Evolutionary conservation across 2,113 vertebrate genomes (phyloP).

Genomic region (Mionectes macconnelli): DNA sequence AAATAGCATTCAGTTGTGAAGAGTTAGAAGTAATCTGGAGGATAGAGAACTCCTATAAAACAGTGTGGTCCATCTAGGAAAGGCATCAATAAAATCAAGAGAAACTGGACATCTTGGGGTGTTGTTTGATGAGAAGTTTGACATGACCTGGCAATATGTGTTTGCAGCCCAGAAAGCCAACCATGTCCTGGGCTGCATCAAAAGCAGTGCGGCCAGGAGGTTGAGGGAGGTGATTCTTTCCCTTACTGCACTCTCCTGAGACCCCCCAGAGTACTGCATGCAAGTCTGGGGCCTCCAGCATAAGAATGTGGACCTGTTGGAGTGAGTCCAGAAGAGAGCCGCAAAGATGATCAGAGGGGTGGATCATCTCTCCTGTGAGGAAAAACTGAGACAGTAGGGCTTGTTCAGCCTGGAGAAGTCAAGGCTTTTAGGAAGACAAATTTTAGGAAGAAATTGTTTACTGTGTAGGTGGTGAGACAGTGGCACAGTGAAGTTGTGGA

Average conservation of each 20-base stretch:
- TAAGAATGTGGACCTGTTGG: not conserved
- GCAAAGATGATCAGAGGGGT: not conserved
- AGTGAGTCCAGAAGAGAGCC: not conserved
- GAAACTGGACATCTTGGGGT: not conserved
- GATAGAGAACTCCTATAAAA: not conserved
- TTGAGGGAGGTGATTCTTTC: not conserved
- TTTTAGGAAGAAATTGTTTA: not conserved
- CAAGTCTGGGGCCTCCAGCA: not conserved
- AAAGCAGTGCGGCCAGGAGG: not conserved
- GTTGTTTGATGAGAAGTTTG: not conserved
- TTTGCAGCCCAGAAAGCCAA: not conserved
- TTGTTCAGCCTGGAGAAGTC: not conserved
- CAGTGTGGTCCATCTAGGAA: not conserved
- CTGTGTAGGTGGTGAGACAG: not conserved
- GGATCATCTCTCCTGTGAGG: not conserved
- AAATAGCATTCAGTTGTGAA: not conserved
- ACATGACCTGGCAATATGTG: fast-evolving
- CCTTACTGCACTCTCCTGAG: not conserved
- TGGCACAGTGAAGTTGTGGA: not conserved
- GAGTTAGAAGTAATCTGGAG: not conserved
- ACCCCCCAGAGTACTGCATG: not conserved
- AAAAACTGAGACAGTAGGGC: not conserved
- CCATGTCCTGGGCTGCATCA: not conserved
- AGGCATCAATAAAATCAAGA: not conserved
- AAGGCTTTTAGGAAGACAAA: no score